These are phyloP conservation scores for Porites cylindrica DNA, from an alignment of 92 coral and sea anemone species.

Conservation along the genomic window DNA sequence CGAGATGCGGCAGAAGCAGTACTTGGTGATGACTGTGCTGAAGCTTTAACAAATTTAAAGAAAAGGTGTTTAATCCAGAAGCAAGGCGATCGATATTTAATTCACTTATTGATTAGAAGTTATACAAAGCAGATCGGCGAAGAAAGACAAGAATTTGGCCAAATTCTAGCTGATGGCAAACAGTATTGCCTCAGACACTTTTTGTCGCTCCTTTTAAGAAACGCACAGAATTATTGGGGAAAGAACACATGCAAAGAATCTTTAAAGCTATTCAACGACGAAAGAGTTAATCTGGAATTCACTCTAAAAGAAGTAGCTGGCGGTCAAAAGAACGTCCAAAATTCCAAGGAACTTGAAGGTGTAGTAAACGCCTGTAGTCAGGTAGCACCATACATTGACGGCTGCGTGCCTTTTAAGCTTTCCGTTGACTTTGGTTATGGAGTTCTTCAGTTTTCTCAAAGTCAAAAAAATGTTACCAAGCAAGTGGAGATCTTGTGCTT, in stretches of 20 bases:
- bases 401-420: slow-evolving; percentile 14
- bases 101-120: slow-evolving; percentile 4
- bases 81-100: neutral
- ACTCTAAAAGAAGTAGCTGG: neutral
- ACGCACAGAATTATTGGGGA: slow-evolving; percentile 11
- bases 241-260: slow-evolving; percentile 37
- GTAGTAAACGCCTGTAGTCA: slow-evolving; percentile 4
- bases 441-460: neutral
- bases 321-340: neutral
- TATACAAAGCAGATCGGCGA: neutral
- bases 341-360: neutral
- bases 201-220: slow-evolving; percentile 12
- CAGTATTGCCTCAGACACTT: neutral
- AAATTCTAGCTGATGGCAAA: neutral
- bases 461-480: no score
- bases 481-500: no score
- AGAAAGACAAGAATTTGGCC: neutral
- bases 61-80: neutral
- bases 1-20: slow-evolving; percentile 34
- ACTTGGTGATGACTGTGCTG: neutral
- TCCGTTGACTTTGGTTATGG: slow-evolving; percentile 21
- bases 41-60: neutral
- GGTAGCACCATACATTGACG: slow-evolving; percentile 19
- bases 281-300: slow-evolving; percentile 40
- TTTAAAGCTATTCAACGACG: slow-evolving; percentile 28